Evolutionary conservation across 2,888 invertebrate species (phyloP), one percentile per base, ranked within the genome.

Genomic region (Phortica okadai): DNA sequence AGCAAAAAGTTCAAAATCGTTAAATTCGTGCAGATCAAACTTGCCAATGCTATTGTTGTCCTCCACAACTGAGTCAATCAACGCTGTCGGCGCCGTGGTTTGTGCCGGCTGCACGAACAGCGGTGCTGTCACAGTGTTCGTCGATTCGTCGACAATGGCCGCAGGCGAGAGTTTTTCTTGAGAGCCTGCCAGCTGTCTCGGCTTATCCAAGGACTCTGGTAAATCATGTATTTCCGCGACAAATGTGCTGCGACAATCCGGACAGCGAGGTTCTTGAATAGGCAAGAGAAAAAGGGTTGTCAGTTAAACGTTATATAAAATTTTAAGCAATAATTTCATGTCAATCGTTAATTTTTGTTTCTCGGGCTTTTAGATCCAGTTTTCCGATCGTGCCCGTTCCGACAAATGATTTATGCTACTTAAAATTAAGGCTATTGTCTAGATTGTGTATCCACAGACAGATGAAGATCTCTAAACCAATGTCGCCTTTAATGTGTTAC

Each of bases 211-310:
- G 0, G 89, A 88, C 6, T 84, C 80, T 4, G 87, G 83, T n/a
- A 87, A 76, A 14, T 86, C 86, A 56, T 88, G 86, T 5, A 91
- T 87, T 86, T 92, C 92, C n/a, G 90, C 89, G 1, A 95, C 93
- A 76, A 93, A 91, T 1, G 92, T 92, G 83, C 94, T 94, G 66
- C 92, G 90, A 83, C 95, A 95, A 21, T 92, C 92, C 1, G 94
- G 94, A 88, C 95, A 95, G 50, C 87, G 84, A 6, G 92, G 85
- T 41, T 85, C 91, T 91, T 33, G 5, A 73, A 50, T 16, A 58
- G 0, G 8, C 70, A 70, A 42, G 4, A n/a, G 58, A 6, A 11
- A 67, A 16, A 44, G n/a, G 44, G 66, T 66, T 25, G 25, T 54
- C 54, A 5, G 54, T n/a, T 10, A 56, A 56, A 56, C 56, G 14